Percentiles rank a stretch among this genome's conserved stretches.
Evolutionary conservation across 2,113 vertebrate genomes (phyloP).

Genomic region (Patagioenas fasciata): DNA sequence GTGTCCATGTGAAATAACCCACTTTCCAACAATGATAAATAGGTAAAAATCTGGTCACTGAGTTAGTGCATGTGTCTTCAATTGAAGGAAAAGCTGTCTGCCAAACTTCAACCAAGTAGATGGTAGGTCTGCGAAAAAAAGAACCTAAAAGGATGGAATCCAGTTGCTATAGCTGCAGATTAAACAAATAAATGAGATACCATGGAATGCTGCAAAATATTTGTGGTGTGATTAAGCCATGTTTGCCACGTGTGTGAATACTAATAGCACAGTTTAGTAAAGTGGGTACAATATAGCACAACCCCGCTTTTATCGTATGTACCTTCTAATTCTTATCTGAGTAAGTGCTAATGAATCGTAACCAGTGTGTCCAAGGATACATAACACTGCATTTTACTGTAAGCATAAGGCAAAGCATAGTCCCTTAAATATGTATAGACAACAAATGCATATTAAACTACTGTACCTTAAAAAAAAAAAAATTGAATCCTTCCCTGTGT

Average conservation of each 20-base stretch:
- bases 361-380: background rate
- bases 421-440: background rate
- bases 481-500: background rate
- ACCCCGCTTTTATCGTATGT: background rate
- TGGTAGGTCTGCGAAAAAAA: slow-evolving; percentile 67
- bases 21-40: slow-evolving; percentile 62
- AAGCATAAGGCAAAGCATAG: background rate
- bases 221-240: slow-evolving; percentile 83
- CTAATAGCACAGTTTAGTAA: slow-evolving; percentile 62
- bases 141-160: slow-evolving; percentile 71
- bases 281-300: slow-evolving; percentile 8
- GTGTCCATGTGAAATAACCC: slow-evolving; percentile 58
- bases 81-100: slow-evolving; percentile 70
- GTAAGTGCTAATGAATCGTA: background rate
- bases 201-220: slow-evolving; percentile 84
- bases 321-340: background rate
- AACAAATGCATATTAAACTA: background rate
- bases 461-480: background rate
- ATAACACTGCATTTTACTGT: background rate
- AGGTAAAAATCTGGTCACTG: slow-evolving; percentile 71
- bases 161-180: slow-evolving; percentile 81
- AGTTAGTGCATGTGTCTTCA: slow-evolving; percentile 78
- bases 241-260: slow-evolving; percentile 78
- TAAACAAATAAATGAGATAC: slow-evolving; percentile 88
- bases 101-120: slow-evolving; percentile 75